Evolutionary conservation across 2,888 invertebrate species (phyloP).

Genomic region (Thymelicus lineola): DNA sequence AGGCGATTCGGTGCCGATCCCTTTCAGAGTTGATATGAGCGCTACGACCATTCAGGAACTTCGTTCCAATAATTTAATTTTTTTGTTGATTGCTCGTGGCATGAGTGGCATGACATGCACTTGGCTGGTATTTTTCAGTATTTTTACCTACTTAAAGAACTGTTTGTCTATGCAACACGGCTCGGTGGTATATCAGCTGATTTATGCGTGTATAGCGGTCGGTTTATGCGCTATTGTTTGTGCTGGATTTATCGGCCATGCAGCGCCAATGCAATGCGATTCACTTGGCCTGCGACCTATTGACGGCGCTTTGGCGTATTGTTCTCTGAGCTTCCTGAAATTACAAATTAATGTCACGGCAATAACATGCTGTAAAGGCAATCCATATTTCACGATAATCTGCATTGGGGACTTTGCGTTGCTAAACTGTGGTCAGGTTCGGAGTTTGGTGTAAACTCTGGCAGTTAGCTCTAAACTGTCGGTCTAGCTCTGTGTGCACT

Average conservation of each 20-base stretch:
- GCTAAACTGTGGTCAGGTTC: neutral
- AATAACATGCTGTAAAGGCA: conserved; percentile 14
- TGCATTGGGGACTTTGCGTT: neutral
- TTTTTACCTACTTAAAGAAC: conserved; percentile 36
- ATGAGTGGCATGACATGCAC: too few relatives aligned
- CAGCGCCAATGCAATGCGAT: conserved; percentile 57
- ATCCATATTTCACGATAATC: conserved; percentile 11
- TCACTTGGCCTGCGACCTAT: conserved; percentile 56
- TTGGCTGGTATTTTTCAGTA: neutral
- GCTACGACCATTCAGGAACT: too few relatives aligned
- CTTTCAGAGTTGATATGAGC: too few relatives aligned
- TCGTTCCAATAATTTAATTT: too few relatives aligned
- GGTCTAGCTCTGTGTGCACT: too few relatives aligned
- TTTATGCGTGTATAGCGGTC: conserved; percentile 70
- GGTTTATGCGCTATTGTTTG: conserved; percentile 73
- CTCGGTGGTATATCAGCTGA: conserved; percentile 56
- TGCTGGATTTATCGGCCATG: conserved; percentile 70
- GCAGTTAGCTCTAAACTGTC: too few relatives aligned
- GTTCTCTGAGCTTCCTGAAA: conserved; percentile 22
- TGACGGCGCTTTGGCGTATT: conserved; percentile 29
- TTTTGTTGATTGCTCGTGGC: too few relatives aligned
- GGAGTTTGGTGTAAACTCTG: neutral
- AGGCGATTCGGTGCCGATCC: too few relatives aligned
- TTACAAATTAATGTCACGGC: conserved; percentile 26
- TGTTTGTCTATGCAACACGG: conserved; percentile 55